phyloP scores from a whole-genome alignment of 1,140 invertebrate species.

The Nebria ingens region DNA sequence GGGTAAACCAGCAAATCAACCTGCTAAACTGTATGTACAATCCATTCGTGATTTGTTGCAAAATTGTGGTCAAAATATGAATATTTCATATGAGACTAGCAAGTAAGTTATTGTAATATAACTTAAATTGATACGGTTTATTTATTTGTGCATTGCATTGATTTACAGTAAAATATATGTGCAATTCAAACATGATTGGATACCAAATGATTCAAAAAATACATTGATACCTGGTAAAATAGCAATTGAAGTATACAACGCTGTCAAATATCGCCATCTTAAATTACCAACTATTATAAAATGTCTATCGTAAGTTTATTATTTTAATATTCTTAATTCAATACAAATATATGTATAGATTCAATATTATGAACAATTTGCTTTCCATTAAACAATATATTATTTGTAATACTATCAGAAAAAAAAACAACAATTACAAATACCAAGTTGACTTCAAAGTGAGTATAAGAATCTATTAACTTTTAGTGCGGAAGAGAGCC shows the following conservation, averaged over 20 bases:
- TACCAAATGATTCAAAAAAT: slow-evolving; percentile 21
- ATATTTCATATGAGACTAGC: slow-evolving; percentile 52
- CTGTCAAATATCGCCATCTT: slow-evolving; percentile 59
- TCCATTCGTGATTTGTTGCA: slow-evolving; percentile 44
- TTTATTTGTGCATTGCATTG: neutral
- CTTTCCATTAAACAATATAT: too few species aligned
- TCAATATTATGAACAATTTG: too few species aligned
- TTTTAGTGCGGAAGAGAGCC: slow-evolving; percentile 19
- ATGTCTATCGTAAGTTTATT: slow-evolving; percentile 40
- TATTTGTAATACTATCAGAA: too few species aligned
- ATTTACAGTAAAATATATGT: slow-evolving; percentile 44
- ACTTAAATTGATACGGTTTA: neutral
- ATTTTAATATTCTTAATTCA: slow-evolving; percentile 4
- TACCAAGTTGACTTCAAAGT: too few species aligned
- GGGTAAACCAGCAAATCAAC: slow-evolving; percentile 52
- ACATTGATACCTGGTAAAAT: slow-evolving; percentile 47
- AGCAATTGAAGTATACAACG: slow-evolving; percentile 62
- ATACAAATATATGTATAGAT: neutral
- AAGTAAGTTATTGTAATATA: slow-evolving; percentile 28
- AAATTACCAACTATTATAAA: slow-evolving; percentile 38
- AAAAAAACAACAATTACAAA: too few species aligned
- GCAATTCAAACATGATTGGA: slow-evolving; percentile 40
- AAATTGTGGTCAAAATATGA: slow-evolving; percentile 37
- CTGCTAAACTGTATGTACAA: slow-evolving; percentile 57
- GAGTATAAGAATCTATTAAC: slow-evolving; percentile 14